Percentiles rank a stretch among this genome's conserved stretches.
These are phyloP conservation scores for Cosmopolites sordidus DNA, from an alignment of 2,888 invertebrate species.

Conservation along the genomic window DNA sequence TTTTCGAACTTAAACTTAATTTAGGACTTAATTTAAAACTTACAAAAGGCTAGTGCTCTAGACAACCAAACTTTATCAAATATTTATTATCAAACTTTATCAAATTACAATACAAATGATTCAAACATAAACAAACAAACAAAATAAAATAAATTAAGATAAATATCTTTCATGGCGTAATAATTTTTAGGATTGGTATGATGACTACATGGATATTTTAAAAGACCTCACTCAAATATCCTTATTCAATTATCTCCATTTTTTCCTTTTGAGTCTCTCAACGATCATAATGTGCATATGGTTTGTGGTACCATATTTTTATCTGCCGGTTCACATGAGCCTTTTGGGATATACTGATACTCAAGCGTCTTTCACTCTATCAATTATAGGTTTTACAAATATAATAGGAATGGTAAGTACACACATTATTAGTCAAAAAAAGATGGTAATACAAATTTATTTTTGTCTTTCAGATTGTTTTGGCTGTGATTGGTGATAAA, in stretches of 20 bases:
- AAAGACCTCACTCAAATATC: constrained; percentile 75
- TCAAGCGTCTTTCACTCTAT: constrained; percentile 73
- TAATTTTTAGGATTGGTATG: constrained; percentile 66
- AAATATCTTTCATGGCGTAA: no score
- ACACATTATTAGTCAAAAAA: no score
- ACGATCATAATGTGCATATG: constrained; percentile 87
- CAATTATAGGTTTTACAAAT: constrained; percentile 84
- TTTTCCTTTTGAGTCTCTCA: constrained; percentile 75
- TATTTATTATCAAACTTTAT: no score
- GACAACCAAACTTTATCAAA: no score
- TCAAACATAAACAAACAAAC: no score
- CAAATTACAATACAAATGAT: no score
- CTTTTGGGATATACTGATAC: constrained; percentile 63
- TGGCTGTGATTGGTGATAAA: constrained; percentile 88
- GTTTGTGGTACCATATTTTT: constrained; percentile 94
- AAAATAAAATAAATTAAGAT: no score
- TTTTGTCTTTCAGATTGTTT: constrained; percentile 57
- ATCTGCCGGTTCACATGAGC: constrained; percentile 79
- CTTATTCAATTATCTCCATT: constrained; percentile 72
- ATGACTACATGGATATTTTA: constrained; percentile 60
- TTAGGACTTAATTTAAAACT: no score
- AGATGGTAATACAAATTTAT: not conserved
- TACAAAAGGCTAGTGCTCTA: no score
- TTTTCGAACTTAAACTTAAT: no score
- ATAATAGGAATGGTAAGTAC: constrained; percentile 79